These are phyloP conservation scores for Bradypodion pumilum DNA, from an alignment of 2,797 vertebrate genomes.

Conservation along the genomic window DNA sequence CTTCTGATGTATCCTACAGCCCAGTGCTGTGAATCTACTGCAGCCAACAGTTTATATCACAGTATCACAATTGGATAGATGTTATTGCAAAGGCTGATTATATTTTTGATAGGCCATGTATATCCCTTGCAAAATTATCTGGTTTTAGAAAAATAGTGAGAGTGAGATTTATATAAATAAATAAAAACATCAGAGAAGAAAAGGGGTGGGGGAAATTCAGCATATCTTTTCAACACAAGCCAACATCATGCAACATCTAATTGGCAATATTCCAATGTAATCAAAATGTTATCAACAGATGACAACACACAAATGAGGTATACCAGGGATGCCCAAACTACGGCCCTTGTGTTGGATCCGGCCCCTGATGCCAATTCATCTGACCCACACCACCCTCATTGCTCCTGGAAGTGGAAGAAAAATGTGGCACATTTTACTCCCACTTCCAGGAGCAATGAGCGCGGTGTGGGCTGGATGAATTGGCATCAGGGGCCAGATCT, in stretches of 20 bases:
- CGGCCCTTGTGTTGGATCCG: too few species aligned
- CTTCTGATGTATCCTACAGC: neutral
- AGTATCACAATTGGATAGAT: conserved; percentile 39
- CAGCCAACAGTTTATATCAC: conserved; percentile 21
- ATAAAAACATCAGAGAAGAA: neutral
- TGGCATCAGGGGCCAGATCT: too few species aligned
- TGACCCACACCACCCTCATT: too few species aligned
- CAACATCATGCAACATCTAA: neutral
- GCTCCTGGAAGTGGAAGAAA: too few species aligned
- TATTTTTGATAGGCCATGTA: conserved; percentile 42
- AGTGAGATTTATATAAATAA: neutral
- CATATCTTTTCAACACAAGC: conserved; percentile 6
- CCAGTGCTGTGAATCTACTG: conserved; percentile 23
- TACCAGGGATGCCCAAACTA: too few species aligned
- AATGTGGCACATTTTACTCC: too few species aligned
- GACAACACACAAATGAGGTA: neutral
- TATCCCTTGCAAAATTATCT: conserved; percentile 38
- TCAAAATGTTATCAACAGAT: neutral
- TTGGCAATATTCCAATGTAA: neutral
- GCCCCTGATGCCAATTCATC: too few species aligned
- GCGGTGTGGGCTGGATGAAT: too few species aligned
- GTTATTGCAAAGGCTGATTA: conserved; percentile 35
- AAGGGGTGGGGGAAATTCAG: neutral
- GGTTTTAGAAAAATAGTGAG: conserved; percentile 35
- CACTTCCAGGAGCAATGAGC: too few species aligned